These are phyloP conservation scores for Hemichromis elongatus DNA, from an alignment of 2,113 vertebrate genomes.

Conservation along the genomic window DNA sequence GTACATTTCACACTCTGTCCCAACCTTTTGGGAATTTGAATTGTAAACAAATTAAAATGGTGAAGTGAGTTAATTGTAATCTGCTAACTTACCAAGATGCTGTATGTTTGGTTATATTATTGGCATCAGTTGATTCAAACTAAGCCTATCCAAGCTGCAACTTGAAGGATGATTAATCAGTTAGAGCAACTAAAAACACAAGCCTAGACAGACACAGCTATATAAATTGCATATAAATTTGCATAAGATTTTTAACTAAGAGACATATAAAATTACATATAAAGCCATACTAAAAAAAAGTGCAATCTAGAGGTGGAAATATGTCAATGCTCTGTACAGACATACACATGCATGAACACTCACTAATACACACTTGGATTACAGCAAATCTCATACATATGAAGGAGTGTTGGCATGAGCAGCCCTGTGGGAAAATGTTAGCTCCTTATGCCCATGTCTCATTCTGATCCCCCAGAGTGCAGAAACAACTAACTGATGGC, in stretches of 20 bases:
- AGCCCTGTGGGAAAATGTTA: conserved; percentile 2
- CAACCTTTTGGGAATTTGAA: background rate
- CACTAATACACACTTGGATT: background rate
- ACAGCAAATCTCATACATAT: conserved; percentile 19
- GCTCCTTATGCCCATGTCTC: conserved; percentile 20
- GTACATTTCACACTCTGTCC: too few relatives aligned
- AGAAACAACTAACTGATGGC: background rate
- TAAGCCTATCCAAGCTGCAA: background rate
- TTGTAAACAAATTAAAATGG: background rate
- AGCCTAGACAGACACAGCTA: background rate
- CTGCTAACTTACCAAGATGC: background rate
- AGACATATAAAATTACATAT: background rate
- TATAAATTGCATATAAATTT: background rate
- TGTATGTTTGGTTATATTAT: background rate
- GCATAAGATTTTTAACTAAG: background rate
- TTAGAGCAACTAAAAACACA: background rate
- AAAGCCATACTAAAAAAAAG: background rate
- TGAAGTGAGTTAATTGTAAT: background rate
- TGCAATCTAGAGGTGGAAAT: background rate
- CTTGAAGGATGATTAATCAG: background rate
- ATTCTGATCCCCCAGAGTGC: conserved; percentile 12
- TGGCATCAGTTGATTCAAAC: background rate
- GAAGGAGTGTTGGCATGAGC: conserved; percentile 10
- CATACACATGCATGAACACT: background rate
- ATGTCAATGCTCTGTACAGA: background rate